Conservation (phyloP, 2,113 vertebrate species). For the Sylvilagus bachmani region DNA sequence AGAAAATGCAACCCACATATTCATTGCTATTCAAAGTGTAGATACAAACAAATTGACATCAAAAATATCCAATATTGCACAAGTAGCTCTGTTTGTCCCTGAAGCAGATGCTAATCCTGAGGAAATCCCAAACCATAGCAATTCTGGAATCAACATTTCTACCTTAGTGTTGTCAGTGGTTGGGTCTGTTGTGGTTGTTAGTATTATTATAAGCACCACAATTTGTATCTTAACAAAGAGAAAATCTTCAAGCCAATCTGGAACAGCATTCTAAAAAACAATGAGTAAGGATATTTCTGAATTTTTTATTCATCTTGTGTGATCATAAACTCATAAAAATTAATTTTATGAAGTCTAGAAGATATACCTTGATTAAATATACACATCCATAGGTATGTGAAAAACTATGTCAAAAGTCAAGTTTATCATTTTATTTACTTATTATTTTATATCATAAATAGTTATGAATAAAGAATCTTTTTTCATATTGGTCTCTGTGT, state of each 20-base stretch:
- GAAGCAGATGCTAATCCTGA: neutral
- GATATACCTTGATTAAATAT: neutral
- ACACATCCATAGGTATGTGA: neutral
- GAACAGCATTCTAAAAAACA: neutral
- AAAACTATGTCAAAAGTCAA: conserved; percentile 28
- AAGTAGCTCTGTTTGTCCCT: conserved; percentile 77
- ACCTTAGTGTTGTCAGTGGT: conserved; percentile 34
- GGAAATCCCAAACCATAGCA: neutral
- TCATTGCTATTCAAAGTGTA: conserved; percentile 83
- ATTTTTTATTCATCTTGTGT: conserved; percentile 20
- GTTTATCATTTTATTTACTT: neutral
- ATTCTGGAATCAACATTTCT: conserved; percentile 3
- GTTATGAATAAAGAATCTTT: conserved; percentile 41
- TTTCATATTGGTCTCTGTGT: conserved; percentile 7
- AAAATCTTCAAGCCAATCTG: neutral
- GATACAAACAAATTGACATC: conserved; percentile 81
- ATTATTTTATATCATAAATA: conserved; percentile 10
- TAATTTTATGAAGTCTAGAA: neutral
- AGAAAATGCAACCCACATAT: conserved; percentile 82
- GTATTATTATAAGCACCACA: conserved; percentile 48
- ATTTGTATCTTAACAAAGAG: conserved; percentile 41
- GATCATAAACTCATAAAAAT: conserved; percentile 51
- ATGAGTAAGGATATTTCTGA: neutral
- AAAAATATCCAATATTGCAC: conserved; percentile 85
- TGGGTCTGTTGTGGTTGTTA: neutral